phyloP scores from a whole-genome alignment of 2,113 vertebrate species.

The Tragelaphus strepsiceros region DNA sequence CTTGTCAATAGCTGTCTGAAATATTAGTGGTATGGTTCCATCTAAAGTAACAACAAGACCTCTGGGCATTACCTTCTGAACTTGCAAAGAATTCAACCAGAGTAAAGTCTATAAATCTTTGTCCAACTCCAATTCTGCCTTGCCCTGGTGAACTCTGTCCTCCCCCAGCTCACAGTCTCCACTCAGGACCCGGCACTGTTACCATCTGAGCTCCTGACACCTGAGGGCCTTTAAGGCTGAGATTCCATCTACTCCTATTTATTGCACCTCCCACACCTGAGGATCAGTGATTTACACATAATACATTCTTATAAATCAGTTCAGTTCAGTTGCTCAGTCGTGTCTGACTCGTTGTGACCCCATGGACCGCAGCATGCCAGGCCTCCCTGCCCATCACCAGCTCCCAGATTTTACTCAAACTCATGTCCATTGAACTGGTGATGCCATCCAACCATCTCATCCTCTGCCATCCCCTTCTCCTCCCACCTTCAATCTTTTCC shows the following conservation, averaged over 20 bases:
- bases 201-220: background rate
- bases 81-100: background rate
- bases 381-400: background rate
- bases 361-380: background rate
- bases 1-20: background rate
- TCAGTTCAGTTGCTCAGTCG: background rate
- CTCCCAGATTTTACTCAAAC: background rate
- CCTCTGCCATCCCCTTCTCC: background rate
- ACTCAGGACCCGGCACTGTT: background rate
- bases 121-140: background rate
- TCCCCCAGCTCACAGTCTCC: background rate
- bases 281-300: background rate
- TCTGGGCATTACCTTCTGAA: background rate
- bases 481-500: background rate
- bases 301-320: background rate
- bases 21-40: background rate
- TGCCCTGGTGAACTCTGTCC: rapidly evolving
- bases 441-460: background rate
- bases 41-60: background rate
- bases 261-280: background rate
- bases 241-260: background rate
- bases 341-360: rapidly evolving
- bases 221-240: background rate
- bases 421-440: background rate
- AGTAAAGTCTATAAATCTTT: background rate